Conservation (phyloP, 2,888 invertebrate species). For the Cantharis nigra region DNA sequence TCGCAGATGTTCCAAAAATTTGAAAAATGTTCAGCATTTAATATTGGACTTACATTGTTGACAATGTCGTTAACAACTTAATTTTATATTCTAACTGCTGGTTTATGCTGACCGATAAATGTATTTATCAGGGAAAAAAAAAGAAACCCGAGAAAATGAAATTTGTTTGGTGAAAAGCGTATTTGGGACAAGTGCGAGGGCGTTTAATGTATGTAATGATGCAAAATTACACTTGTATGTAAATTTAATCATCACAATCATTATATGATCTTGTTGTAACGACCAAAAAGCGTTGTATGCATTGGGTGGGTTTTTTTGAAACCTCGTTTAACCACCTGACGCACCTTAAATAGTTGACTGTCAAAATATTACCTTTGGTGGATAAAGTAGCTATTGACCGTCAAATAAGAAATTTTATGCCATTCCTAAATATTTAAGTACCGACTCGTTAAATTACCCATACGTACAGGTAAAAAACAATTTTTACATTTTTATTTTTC, state of each 20-base stretch:
- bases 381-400: background rate
- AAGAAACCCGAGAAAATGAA: background rate
- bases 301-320: constrained; percentile 30
- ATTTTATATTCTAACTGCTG: background rate
- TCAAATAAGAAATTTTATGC: background rate
- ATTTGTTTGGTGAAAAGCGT: background rate
- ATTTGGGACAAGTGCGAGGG: constrained; percentile 15
- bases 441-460: background rate
- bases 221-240: constrained; percentile 38
- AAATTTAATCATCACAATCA: constrained; percentile 38
- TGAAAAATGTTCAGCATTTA: background rate
- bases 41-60: background rate
- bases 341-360: constrained; percentile 28
- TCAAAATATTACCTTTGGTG: constrained; percentile 24
- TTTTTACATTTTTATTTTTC: background rate
- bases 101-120: background rate
- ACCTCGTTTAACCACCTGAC: constrained; percentile 30
- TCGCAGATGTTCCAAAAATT: background rate
- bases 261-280: constrained; percentile 36
- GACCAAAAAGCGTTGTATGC: constrained; percentile 24
- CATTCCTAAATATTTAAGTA: background rate
- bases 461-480: background rate
- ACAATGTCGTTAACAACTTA: background rate
- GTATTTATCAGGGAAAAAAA: background rate
- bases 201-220: constrained; percentile 38